Percentiles rank a stretch among this genome's conserved stretches.
Evolutionary conservation across 92 coral and sea anemone genomes (phyloP).

Genomic region (Paramuricea clavata): DNA sequence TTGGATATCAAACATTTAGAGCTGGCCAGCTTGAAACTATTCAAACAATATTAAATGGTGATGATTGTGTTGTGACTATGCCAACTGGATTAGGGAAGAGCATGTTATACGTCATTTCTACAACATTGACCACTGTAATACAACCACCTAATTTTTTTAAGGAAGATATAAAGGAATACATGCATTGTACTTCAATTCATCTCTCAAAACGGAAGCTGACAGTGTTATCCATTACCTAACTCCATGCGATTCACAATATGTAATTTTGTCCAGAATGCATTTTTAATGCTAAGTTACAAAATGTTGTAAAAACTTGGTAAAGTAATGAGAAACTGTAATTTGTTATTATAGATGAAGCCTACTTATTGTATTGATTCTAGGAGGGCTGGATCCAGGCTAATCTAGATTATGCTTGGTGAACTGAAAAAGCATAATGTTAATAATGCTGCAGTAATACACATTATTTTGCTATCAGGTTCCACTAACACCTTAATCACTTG

Average conservation of each 20-base stretch:
- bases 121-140: constrained; percentile 35
- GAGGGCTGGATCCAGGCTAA: constrained; percentile 46
- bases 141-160: constrained; percentile 56
- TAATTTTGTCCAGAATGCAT: constrained; percentile 57
- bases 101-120: neutral
- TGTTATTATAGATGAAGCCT: constrained; percentile 51
- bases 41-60: neutral
- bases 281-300: constrained; percentile 11
- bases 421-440: constrained; percentile 29
- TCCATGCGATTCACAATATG: constrained; percentile 31
- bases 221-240: constrained; percentile 38
- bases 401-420: constrained; percentile 37
- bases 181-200: constrained; percentile 64
- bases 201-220: constrained; percentile 57
- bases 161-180: constrained; percentile 59
- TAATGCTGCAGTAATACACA: constrained; percentile 47
- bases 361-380: constrained; percentile 58
- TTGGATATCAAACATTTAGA: constrained; percentile 15
- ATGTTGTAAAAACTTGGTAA: constrained; percentile 48
- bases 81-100: constrained; percentile 29
- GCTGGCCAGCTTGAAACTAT: constrained; percentile 18
- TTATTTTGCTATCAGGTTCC: too few species aligned
- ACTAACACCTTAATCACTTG: too few species aligned
- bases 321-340: constrained; percentile 16
- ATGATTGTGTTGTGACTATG: neutral